phyloP scores from a whole-genome alignment of 2,888 invertebrate genomes.

The Metalampra italica region DNA sequence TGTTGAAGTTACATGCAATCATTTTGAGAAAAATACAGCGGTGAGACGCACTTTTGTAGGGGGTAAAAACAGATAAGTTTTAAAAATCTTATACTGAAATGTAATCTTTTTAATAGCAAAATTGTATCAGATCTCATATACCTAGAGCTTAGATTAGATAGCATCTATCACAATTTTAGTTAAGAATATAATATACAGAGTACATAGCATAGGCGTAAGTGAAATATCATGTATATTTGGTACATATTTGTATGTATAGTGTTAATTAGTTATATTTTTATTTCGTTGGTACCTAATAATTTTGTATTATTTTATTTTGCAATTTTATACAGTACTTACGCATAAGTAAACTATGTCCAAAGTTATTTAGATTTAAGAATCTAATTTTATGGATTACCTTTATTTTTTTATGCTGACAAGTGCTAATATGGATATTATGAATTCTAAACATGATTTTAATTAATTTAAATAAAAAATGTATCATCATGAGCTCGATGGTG shows the following conservation, averaged over 20 bases:
- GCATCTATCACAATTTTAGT: background rate
- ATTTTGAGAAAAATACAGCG: no score
- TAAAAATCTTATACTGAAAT: no score
- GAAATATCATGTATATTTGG: background rate
- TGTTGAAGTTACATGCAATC: no score
- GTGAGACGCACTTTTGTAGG: no score
- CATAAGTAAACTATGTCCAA: background rate
- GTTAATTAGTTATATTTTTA: background rate
- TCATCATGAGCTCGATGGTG: no score
- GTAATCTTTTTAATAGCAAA: background rate
- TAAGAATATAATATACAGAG: background rate
- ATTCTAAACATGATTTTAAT: no score
- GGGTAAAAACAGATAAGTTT: no score
- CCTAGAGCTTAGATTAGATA: background rate
- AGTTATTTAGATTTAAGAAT: background rate
- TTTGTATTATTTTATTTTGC: background rate
- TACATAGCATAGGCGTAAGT: background rate
- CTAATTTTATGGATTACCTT: background rate
- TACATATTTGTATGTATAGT: background rate
- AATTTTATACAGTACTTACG: background rate
- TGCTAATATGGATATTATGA: no score
- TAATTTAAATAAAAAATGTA: no score
- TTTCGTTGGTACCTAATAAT: constrained; percentile 1
- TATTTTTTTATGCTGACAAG: no score
- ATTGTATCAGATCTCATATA: background rate